Evolutionary conservation across 2,797 vertebrate species (phyloP), one percentile per base, ranked within the genome.

Genomic region (Philypnodon macrostomus): DNA sequence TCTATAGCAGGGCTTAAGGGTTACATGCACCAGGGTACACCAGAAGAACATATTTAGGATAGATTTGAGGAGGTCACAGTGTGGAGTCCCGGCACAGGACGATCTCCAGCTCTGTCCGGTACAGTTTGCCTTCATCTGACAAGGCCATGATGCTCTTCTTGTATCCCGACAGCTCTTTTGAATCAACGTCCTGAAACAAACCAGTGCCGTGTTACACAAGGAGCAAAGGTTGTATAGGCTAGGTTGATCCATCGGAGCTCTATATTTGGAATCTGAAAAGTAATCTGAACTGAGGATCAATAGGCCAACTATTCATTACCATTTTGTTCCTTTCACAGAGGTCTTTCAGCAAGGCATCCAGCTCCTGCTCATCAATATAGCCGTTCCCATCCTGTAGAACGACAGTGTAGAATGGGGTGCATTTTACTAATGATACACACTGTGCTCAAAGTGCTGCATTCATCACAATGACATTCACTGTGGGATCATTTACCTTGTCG

Each of bases 251-350:
- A 36, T 19, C 52, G 60, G 49, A 33, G 31, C 30, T 59, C 73
- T 76, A 73, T 81, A 62, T 75, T 68, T 78, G 67, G 66, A 36
- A 21, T 42, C 19, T 49, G 56, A 47, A 58, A 54, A 60, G 67
- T 40, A 72, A 74, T 50, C 36, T 36, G 60, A 73, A 70, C 57
- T 2, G 44, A 66, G 65, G 32, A 73, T 85, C 67, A 48, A 76
- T 73, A 24, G 41, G 31, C 4, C 24, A 57, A 74, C 64, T 62
- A 63, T 75, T 69, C 63, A 80, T 91, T 87, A 98, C 96, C 91
- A 96, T 95, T 88, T 95, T 95, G 83, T 95, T 95, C 79, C 95
- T 98, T 77, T 95, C 93, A 11, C 92, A 94, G 44, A 98, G 92
- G 64, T 98, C 95, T 84, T 93, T 96, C 75, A 98, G 85, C 42